Base-by-base conservation (phyloP, 1,140 invertebrate species). In the Drosophila tropicalis region DNA sequence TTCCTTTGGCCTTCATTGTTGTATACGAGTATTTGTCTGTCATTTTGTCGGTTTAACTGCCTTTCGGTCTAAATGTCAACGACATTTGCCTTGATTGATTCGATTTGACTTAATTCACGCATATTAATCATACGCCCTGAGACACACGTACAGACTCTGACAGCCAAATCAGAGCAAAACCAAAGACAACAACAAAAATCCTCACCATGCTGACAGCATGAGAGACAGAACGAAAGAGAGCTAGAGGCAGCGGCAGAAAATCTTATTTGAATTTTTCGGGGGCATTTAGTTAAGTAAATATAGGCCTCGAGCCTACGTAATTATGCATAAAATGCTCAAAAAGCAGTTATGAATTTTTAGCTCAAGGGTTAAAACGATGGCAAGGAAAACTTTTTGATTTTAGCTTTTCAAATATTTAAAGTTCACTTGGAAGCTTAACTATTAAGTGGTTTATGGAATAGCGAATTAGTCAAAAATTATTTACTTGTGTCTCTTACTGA, bases 101-200 rank as follows among this genome's bases (percentile, higher is more conserved):
- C 84, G 84, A 87, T 87, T 89, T 87, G 83, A 89, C 79, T 87
- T 87, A 83, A 87, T 89, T 89, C 70, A 83, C 84, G 84, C 80
- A 87, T 89, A 87, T 87, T 87, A 87, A 87, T 87, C 84, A 87
- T 89, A 87, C 76, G 84, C 80, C 76, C 72, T 66, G 66, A 56
- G 76, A 70, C 72, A 72, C 57, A 17, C 47, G 10, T 15, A 61
- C 56, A 47, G 55, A 44, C 34, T 56, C 36, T 19, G 17, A 60
- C 60, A 29, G 17, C 61, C 44, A 57, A 87, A 76, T 72, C 83
- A 82, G 70, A 79, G 62, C 63, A 19, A 40, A 25, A 13, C 22
- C 34, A 57, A n/a, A 25, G 55, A 29, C 3, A 12, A 6, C 25
- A 56, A 19, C 25, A 44, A 41, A 17, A 40, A 44, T n/a, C 15